Conservation (phyloP, 2,888 invertebrate species). For the Ephialtes manifestator region DNA sequence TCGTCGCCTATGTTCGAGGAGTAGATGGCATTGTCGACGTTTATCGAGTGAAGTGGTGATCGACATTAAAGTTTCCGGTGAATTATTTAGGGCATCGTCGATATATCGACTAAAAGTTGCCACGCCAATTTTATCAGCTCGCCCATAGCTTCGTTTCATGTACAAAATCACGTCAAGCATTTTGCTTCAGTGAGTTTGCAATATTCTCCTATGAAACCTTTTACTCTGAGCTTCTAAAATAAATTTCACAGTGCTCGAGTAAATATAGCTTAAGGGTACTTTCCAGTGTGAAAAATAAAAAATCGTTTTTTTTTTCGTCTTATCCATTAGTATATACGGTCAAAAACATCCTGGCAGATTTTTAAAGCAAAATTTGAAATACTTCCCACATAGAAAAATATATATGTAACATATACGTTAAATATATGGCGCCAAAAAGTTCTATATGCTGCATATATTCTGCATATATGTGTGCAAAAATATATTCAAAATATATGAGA, state of each 20-base stretch:
- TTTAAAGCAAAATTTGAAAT: too few species aligned
- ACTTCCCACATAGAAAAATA: too few species aligned
- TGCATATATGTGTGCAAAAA: too few species aligned
- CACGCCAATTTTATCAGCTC: constrained; percentile 31
- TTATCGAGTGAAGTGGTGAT: constrained; percentile 66
- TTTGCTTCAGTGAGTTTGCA: neutral
- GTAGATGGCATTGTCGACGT: constrained; percentile 58
- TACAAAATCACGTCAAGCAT: constrained; percentile 52
- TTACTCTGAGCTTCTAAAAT: neutral
- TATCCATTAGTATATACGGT: too few species aligned
- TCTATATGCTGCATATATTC: too few species aligned
- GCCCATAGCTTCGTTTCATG: constrained; percentile 7
- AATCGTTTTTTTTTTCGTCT: too few species aligned
- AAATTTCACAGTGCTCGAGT: neutral
- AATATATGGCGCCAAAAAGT: too few species aligned
- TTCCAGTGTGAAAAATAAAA: too few species aligned
- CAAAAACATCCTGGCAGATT: too few species aligned
- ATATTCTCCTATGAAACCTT: constrained; percentile 12
- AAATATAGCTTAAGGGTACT: neutral
- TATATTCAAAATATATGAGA: too few species aligned
- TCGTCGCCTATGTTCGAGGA: constrained; percentile 47
- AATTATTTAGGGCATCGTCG: constrained; percentile 62
- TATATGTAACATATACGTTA: too few species aligned
- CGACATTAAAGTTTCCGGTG: constrained; percentile 62
- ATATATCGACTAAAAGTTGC: constrained; percentile 63